Evolutionary conservation across 30 jellyfish, hydroid and myxozoan genomes (phyloP).

Genomic region (Chrysaora quinquecirrha): DNA sequence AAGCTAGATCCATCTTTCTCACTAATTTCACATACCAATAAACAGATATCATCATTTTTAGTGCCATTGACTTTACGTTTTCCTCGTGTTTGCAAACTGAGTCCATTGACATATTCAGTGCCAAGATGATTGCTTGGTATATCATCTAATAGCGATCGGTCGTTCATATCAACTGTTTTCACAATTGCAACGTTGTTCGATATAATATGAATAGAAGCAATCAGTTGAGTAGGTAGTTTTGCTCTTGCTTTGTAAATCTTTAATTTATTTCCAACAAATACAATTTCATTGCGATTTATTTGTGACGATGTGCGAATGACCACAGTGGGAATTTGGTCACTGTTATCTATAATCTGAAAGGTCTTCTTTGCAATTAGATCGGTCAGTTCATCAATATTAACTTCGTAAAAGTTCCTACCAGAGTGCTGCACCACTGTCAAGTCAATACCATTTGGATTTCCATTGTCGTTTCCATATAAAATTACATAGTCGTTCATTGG

Average conservation of each 20-base stretch:
- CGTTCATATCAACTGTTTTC: constrained; percentile 51
- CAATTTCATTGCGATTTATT: constrained; percentile 31
- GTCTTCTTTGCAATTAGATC: neutral
- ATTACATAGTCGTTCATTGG: constrained; percentile 68
- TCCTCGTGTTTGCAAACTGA: constrained; percentile 45
- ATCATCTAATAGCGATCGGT: constrained; percentile 26
- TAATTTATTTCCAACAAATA: constrained; percentile 50
- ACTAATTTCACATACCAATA: constrained; percentile 26
- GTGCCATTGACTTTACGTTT: constrained; percentile 32
- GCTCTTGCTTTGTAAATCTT: constrained; percentile 13
- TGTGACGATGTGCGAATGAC: constrained; percentile 59
- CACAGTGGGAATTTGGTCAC: constrained; percentile 60
- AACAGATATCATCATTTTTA: constrained; percentile 42
- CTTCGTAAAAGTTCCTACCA: constrained; percentile 62
- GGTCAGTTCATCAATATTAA: constrained; percentile 36
- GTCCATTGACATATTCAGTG: constrained; percentile 58
- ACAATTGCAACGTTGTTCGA: constrained; percentile 40
- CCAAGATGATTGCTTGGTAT: constrained; percentile 43
- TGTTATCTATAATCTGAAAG: constrained; percentile 53
- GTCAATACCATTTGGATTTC: constrained; percentile 58
- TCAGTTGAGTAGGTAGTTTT: neutral
- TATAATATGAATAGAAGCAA: constrained; percentile 35
- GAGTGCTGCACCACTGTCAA: constrained; percentile 45
- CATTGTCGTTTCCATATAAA: constrained; percentile 39
- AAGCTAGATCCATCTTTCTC: neutral